Conservation (phyloP, 2,797 vertebrate species). For the Chelidonichthys spinosus region DNA sequence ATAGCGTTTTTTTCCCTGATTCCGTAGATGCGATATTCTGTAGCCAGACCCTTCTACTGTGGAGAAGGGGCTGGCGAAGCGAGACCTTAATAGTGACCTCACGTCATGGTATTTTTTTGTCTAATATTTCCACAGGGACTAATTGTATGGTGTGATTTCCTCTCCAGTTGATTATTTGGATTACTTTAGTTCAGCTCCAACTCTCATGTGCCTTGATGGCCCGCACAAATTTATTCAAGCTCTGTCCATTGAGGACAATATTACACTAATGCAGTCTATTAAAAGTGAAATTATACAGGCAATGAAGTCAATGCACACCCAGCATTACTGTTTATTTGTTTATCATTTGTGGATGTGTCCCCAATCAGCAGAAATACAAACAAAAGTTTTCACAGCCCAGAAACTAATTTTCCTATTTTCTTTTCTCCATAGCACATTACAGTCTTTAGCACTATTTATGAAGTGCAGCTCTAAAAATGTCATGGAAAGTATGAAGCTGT, state of each 20-base stretch:
- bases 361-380: slow-evolving; percentile 24
- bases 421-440: slow-evolving; percentile 27
- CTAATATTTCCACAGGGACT: slow-evolving; percentile 58
- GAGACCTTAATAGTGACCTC: slow-evolving; percentile 32
- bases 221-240: slow-evolving; percentile 43
- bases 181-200: slow-evolving; percentile 42
- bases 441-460: slow-evolving; percentile 69
- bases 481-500: slow-evolving; percentile 54
- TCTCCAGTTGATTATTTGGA: slow-evolving; percentile 49
- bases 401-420: slow-evolving; percentile 49
- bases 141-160: slow-evolving; percentile 61
- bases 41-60: too few species aligned
- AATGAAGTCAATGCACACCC: slow-evolving; percentile 46
- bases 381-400: slow-evolving; percentile 35
- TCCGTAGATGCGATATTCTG: too few species aligned
- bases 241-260: slow-evolving; percentile 56
- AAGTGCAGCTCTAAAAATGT: slow-evolving; percentile 60
- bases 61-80: too few species aligned
- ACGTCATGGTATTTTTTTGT: slow-evolving; percentile 44
- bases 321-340: slow-evolving; percentile 42
- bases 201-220: slow-evolving; percentile 35
- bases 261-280: slow-evolving; percentile 49
- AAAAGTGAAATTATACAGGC: slow-evolving; percentile 56
- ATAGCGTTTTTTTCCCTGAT: too few species aligned
- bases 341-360: slow-evolving; percentile 32